Percentiles rank a stretch among this genome's conserved stretches.
Conservation (phyloP, 2,113 vertebrate species). For the Sylvicapra grimmia region DNA sequence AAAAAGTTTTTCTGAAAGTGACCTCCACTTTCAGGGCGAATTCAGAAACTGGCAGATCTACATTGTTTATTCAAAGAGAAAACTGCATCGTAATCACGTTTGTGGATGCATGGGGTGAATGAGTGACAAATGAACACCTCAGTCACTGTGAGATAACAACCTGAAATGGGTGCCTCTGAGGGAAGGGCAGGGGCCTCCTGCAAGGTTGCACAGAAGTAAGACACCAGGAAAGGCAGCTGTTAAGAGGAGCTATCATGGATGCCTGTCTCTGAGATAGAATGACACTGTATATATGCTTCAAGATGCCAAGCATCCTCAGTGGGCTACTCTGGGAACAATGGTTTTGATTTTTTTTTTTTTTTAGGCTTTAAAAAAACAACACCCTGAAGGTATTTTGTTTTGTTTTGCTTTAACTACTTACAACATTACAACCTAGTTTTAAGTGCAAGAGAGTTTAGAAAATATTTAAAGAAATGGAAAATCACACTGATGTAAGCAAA, state of each 20-base stretch:
- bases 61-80: constrained; percentile 28
- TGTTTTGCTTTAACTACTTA: constrained; percentile 20
- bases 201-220: not conserved
- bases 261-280: not conserved
- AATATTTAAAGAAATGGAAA: constrained; percentile 27
- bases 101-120: not conserved
- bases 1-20: constrained; percentile 6
- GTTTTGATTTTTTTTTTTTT: not conserved
- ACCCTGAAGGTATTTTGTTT: not conserved
- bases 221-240: not conserved
- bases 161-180: not conserved
- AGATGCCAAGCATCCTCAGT: not conserved
- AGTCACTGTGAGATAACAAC: not conserved
- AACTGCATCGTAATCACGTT: not conserved
- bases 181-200: not conserved
- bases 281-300: not conserved
- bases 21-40: not conserved
- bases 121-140: not conserved
- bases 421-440: not conserved
- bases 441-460: not conserved
- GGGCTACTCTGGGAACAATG: not conserved
- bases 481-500: not conserved
- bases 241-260: not conserved
- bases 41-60: not conserved
- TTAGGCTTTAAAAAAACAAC: not conserved